These are phyloP conservation scores for Taenaris catops DNA, from an alignment of 2,888 invertebrate species.

Conservation along the genomic window DNA sequence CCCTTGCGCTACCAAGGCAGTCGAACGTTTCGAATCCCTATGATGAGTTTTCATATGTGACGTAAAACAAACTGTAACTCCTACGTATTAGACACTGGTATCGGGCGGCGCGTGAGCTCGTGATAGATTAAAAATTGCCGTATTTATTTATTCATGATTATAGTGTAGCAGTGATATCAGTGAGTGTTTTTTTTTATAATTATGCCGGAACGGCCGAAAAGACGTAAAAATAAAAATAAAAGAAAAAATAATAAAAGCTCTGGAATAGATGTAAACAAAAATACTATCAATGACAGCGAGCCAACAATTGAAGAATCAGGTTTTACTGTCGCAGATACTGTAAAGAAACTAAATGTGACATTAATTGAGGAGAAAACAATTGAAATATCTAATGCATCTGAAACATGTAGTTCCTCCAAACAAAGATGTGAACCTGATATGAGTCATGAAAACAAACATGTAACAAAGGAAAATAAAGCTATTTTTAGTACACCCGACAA, in stretches of 20 bases:
- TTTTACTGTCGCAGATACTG: constrained; percentile 17
- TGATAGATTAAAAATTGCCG: constrained; percentile 39
- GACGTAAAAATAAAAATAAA: constrained; percentile 70
- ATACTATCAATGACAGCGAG: constrained; percentile 37
- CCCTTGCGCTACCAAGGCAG: constrained; percentile 45
- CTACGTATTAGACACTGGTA: constrained; percentile 58
- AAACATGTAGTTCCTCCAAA: too few relatives aligned
- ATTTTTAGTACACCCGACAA: too few relatives aligned
- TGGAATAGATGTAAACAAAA: constrained; percentile 39
- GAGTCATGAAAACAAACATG: too few relatives aligned
- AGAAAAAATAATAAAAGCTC: constrained; percentile 65
- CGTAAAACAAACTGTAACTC: constrained; percentile 41
- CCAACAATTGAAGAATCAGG: constrained; percentile 25
- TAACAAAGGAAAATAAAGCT: too few relatives aligned
- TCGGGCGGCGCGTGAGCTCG: constrained; percentile 41
- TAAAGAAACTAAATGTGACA: too few relatives aligned
- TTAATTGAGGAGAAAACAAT: constrained; percentile 2
- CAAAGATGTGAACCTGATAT: too few relatives aligned
- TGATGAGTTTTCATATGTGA: constrained; percentile 31
- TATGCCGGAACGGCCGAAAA: constrained; percentile 67
- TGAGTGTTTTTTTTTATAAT: constrained; percentile 42
- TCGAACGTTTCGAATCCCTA: constrained; percentile 42
- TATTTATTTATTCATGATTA: constrained; percentile 53
- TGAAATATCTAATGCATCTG: too few relatives aligned
- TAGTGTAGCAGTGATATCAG: constrained; percentile 61